Conservation (phyloP, 2,797 vertebrate genomes). For the Ctenochaetus hawaiiensis region DNA sequence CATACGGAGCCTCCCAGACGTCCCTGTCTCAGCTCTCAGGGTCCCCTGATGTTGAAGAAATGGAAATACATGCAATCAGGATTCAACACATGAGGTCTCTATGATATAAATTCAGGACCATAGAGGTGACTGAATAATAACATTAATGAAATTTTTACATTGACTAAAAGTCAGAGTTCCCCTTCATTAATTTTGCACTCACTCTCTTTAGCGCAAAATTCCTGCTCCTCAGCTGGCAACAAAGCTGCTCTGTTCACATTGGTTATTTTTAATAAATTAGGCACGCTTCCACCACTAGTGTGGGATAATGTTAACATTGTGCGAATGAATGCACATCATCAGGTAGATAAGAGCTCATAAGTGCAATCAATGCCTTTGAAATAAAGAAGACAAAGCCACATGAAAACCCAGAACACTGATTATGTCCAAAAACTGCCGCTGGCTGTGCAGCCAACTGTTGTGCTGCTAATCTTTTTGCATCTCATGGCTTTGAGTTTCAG, state of each 20-base stretch:
- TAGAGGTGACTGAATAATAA: conserved; percentile 84
- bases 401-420: conserved; percentile 58
- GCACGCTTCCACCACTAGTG: conserved; percentile 38
- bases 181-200: conserved; percentile 83
- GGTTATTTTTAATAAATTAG: conserved; percentile 52
- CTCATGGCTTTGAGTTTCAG: conserved; percentile 60
- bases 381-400: conserved; percentile 61
- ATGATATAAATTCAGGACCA: conserved; percentile 84
- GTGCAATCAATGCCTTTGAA: conserved; percentile 77
- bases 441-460: conserved; percentile 58
- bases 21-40: conserved; percentile 40
- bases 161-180: conserved; percentile 83
- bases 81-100: conserved; percentile 77
- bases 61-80: conserved; percentile 80
- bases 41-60: conserved; percentile 77
- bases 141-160: conserved; percentile 86
- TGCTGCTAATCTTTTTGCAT: conserved; percentile 64
- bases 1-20: conserved; percentile 47
- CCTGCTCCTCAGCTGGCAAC: conserved; percentile 21
- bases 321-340: conserved; percentile 70
- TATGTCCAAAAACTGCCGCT: conserved; percentile 62
- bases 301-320: conserved; percentile 66
- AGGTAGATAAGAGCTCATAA: conserved; percentile 60
- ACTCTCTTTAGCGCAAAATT: conserved; percentile 60
- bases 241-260: conserved; percentile 26